Conservation (phyloP, 2,113 vertebrate species). For the Macquaria australasica region DNA sequence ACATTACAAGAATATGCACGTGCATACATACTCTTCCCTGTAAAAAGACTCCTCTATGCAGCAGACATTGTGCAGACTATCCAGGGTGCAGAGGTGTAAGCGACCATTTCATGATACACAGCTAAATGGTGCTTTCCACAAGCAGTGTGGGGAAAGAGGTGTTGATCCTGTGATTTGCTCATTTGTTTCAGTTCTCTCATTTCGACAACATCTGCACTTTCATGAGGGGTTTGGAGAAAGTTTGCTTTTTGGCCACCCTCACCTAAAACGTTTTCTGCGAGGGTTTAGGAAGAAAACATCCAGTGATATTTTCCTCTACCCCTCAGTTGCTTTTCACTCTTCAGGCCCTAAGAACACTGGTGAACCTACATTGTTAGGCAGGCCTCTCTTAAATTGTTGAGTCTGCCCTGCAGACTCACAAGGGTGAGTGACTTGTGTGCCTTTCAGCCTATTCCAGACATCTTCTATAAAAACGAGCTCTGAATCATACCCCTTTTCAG, state of each 20-base stretch:
- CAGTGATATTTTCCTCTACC: slow-evolving; percentile 12
- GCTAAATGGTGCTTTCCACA: not conserved
- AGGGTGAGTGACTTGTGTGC: slow-evolving; percentile 3
- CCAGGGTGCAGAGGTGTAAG: not conserved
- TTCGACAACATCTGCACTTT: slow-evolving; percentile 35
- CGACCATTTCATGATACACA: slow-evolving; percentile 16
- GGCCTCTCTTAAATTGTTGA: slow-evolving; percentile 14
- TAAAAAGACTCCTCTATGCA: not conserved
- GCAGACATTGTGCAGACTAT: slow-evolving; percentile 10
- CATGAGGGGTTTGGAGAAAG: not conserved
- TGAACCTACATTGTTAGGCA: slow-evolving; percentile 24
- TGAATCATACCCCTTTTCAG: slow-evolving; percentile 12
- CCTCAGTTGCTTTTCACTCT: slow-evolving; percentile 28
- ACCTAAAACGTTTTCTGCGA: slow-evolving; percentile 19
- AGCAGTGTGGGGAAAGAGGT: not conserved
- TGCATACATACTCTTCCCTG: not conserved
- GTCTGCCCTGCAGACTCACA: slow-evolving; percentile 32
- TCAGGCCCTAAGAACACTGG: not conserved
- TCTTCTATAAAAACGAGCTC: slow-evolving; percentile 12
- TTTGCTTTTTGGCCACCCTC: slow-evolving; percentile 12
- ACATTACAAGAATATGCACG: slow-evolving; percentile 1
- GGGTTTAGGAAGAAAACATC: slow-evolving; percentile 28
- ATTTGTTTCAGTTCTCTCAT: slow-evolving; percentile 38
- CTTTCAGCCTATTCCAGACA: slow-evolving; percentile 16
- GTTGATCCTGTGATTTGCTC: slow-evolving; percentile 32